phyloP scores from a whole-genome alignment of 2,888 invertebrate genomes.

The Xestia sexstrigata region DNA sequence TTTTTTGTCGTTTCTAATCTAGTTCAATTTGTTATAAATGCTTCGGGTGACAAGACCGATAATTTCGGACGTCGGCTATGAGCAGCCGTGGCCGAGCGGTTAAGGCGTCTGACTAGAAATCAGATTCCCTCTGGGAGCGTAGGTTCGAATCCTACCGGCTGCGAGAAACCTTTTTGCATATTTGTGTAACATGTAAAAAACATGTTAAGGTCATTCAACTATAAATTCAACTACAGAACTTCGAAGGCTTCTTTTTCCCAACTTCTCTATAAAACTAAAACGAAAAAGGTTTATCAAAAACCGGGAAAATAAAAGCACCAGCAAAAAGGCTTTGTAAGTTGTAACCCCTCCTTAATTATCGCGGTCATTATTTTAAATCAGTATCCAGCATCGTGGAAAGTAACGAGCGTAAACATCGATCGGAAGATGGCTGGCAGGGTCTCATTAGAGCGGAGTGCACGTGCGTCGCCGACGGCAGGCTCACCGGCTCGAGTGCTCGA shows the following conservation, averaged over 20 bases:
- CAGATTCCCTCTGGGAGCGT: conserved; percentile 97
- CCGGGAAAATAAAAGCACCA: conserved; percentile 42
- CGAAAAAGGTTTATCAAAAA: conserved; percentile 21
- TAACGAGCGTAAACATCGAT: conserved; percentile 80
- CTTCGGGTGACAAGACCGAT: conserved; percentile 21
- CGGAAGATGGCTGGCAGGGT: conserved; percentile 81
- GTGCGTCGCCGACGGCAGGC: conserved; percentile 84
- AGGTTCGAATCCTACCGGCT: conserved; percentile 97
- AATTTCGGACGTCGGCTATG: not conserved
- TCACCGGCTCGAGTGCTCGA: conserved; percentile 29
- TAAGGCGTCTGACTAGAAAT: conserved; percentile 97
- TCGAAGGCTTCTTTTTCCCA: not conserved
- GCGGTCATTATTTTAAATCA: conserved; percentile 67
- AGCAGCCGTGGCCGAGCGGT: conserved; percentile 97
- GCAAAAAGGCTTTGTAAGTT: conserved; percentile 34
- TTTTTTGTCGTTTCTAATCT: conserved; percentile 44
- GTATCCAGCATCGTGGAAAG: conserved; percentile 72
- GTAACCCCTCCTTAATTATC: conserved; percentile 55
- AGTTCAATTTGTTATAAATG: conserved; percentile 25
- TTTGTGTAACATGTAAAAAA: not conserved
- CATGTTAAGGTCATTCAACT: conserved; percentile 13
- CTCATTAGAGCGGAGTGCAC: conserved; percentile 85
- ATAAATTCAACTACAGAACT: not conserved
- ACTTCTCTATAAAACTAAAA: conserved; percentile 9
- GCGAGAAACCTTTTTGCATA: conserved; percentile 84